Evolutionary conservation across 1,140 invertebrate species (phyloP).

Genomic region (Hyles vespertilio): DNA sequence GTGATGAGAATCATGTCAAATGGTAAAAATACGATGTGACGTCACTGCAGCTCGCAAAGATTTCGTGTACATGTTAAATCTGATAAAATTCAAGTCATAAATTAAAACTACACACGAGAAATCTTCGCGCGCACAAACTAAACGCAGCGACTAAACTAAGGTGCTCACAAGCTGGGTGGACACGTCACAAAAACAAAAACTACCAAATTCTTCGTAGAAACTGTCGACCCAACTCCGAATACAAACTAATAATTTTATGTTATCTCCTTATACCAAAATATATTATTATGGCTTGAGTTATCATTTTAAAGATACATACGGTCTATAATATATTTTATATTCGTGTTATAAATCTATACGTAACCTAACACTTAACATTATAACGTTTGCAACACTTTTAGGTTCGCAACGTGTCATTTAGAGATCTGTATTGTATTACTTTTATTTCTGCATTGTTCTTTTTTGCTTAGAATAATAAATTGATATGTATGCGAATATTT

Average conservation of each 20-base stretch:
- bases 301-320: slow-evolving; percentile 66
- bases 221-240: slow-evolving; percentile 43
- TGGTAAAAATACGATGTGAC: slow-evolving; percentile 12
- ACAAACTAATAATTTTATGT: slow-evolving; percentile 35
- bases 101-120: too few species aligned
- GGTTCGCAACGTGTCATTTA: slow-evolving; percentile 65
- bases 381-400: slow-evolving; percentile 70
- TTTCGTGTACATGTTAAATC: slow-evolving; percentile 6
- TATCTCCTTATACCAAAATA: slow-evolving; percentile 72
- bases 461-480: slow-evolving; percentile 18
- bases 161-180: slow-evolving; percentile 48
- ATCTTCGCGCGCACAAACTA: slow-evolving; percentile 18
- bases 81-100: too few species aligned
- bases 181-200: slow-evolving; percentile 31
- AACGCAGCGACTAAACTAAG: slow-evolving; percentile 31
- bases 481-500: slow-evolving; percentile 17
- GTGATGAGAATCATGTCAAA: not conserved
- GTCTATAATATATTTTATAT: slow-evolving; percentile 64
- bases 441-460: slow-evolving; percentile 30
- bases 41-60: slow-evolving; percentile 20
- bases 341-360: slow-evolving; percentile 55
- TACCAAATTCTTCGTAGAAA: slow-evolving; percentile 20
- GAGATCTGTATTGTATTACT: slow-evolving; percentile 45
- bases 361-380: slow-evolving; percentile 66
- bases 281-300: slow-evolving; percentile 74